These are phyloP conservation scores for Cossypha dichroa DNA, from an alignment of 2,797 vertebrate species.

Conservation along the genomic window DNA sequence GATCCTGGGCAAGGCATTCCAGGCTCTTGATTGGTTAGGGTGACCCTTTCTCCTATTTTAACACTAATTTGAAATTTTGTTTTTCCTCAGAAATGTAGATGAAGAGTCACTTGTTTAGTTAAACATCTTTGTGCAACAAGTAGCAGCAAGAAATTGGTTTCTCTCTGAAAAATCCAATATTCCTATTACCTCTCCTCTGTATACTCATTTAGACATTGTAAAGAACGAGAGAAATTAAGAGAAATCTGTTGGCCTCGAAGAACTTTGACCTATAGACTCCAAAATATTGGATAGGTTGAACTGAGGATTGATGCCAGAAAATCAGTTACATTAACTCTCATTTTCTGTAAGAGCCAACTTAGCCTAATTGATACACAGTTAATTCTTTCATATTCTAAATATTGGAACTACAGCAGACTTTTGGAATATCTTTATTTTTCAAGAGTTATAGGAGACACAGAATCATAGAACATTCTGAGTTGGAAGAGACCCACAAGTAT, in stretches of 20 bases:
- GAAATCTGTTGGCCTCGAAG: not conserved
- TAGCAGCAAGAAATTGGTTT: not conserved
- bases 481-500: not conserved
- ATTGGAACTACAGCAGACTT: not conserved
- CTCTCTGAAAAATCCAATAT: not conserved
- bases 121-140: not conserved
- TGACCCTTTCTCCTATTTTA: not conserved
- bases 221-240: not conserved
- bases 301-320: not conserved
- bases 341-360: not conserved
- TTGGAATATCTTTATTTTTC: not conserved
- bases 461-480: not conserved
- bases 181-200: not conserved
- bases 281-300: not conserved
- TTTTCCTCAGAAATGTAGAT: not conserved
- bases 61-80: not conserved
- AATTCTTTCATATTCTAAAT: not conserved
- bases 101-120: not conserved
- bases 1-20: not conserved
- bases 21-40: not conserved
- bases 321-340: not conserved
- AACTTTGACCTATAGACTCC: not conserved
- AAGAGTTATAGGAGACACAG: not conserved
- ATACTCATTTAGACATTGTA: not conserved
- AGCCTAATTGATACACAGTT: not conserved